Evolutionary conservation across 2,797 vertebrate genomes (phyloP).

Genomic region (Microchirus variegatus): DNA sequence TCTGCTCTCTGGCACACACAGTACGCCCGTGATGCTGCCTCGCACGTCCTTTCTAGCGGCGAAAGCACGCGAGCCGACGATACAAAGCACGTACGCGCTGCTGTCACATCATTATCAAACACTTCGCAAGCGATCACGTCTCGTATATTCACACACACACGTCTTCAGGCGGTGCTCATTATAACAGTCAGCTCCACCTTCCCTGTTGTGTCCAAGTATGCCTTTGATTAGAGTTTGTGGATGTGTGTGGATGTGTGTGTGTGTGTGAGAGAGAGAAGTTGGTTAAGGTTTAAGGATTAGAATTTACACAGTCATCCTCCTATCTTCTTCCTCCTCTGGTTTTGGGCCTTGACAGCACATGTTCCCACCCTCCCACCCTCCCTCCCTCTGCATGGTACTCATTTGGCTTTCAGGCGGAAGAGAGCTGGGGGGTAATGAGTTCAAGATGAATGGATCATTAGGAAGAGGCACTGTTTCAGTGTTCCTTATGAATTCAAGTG

Average conservation of each 20-base stretch:
- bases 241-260: conserved; percentile 28
- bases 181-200: conserved; percentile 41
- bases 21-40: conserved; percentile 10
- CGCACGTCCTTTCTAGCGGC: background rate
- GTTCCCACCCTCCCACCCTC: conserved; percentile 55
- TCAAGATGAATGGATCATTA: conserved; percentile 70
- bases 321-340: conserved; percentile 26
- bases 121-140: too few species aligned
- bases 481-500: conserved; percentile 13
- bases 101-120: too few species aligned
- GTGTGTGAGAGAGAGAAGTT: too few species aligned
- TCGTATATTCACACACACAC: conserved; percentile 15
- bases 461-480: conserved; percentile 22
- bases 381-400: conserved; percentile 60
- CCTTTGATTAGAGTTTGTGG: conserved; percentile 58
- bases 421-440: conserved; percentile 53
- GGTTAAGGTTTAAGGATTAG: conserved; percentile 32
- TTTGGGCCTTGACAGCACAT: conserved; percentile 44
- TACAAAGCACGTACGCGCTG: conserved; percentile 1
- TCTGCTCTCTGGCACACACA: conserved; percentile 4
- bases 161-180: conserved; percentile 55
- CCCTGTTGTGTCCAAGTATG: conserved; percentile 51
- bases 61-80: too few species aligned
- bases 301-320: conserved; percentile 39
- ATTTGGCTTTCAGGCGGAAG: conserved; percentile 62